Evolutionary conservation across 2,113 vertebrate species (phyloP).

Genomic region (Cyrtonyx montezumae): DNA sequence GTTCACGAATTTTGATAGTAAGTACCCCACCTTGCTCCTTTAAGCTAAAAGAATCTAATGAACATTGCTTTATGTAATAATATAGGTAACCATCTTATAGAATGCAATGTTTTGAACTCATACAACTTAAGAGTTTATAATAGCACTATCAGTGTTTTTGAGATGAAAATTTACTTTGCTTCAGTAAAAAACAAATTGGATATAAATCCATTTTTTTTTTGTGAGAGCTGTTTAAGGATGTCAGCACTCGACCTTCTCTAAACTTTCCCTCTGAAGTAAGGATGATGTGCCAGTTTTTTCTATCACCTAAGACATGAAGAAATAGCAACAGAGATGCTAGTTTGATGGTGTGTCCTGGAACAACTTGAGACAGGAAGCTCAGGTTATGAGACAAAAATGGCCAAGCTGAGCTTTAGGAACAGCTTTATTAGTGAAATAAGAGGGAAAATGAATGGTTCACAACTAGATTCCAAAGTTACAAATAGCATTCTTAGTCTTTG

Average conservation of each 20-base stretch:
- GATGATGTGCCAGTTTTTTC: too few species aligned
- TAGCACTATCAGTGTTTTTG: not conserved
- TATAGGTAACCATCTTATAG: rapidly evolving
- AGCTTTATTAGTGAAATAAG: slow-evolving; percentile 33
- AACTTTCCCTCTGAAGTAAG: not conserved
- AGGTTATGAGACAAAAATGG: not conserved
- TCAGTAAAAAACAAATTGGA: not conserved
- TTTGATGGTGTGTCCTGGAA: not conserved
- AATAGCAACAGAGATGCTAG: not conserved
- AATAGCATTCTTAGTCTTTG: not conserved
- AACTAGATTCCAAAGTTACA: not conserved
- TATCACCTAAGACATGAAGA: not conserved
- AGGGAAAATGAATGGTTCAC: not conserved
- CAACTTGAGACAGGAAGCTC: slow-evolving; percentile 3
- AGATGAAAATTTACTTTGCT: not conserved
- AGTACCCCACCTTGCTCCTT: not conserved
- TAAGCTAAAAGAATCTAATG: not conserved
- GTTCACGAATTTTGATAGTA: not conserved
- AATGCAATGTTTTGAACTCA: not conserved
- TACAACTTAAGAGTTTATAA: not conserved
- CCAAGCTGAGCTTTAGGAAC: not conserved
- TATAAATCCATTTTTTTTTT: not conserved
- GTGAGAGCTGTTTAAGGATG: not conserved
- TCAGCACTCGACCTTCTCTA: not conserved
- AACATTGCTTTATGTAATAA: rapidly evolving